Conservation (phyloP, 2,797 vertebrate genomes). For the Sebastes melanostomus region DNA sequence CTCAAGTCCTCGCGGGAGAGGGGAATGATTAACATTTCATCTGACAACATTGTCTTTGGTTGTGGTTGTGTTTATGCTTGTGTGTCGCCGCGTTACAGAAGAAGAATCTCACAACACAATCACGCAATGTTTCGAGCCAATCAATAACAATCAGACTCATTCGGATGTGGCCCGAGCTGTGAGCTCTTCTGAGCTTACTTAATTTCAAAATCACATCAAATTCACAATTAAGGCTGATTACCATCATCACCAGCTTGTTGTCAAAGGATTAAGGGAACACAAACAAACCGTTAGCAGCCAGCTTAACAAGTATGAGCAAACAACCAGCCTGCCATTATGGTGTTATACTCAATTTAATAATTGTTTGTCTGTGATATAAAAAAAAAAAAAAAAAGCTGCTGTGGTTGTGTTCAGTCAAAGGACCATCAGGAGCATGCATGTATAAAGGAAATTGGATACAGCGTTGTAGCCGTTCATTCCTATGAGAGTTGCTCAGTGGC, state of each 20-base stretch:
- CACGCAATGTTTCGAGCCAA: constrained; percentile 36
- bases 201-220: constrained; percentile 61
- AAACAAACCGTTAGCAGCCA: constrained; percentile 52
- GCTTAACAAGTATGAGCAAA: constrained; percentile 62
- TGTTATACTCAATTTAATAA: constrained; percentile 50
- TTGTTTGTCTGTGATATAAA: constrained; percentile 30
- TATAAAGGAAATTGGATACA: too few species aligned
- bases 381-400: constrained; percentile 4
- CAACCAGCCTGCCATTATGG: constrained; percentile 43
- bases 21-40: constrained; percentile 51
- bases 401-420: constrained; percentile 4
- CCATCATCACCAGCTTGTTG: constrained; percentile 47
- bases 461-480: too few species aligned
- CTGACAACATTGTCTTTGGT: constrained; percentile 48
- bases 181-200: constrained; percentile 8
- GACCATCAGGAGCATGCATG: constrained; percentile 9
- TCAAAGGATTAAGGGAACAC: constrained; percentile 51
- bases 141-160: constrained; percentile 62
- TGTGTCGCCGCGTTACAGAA: not conserved
- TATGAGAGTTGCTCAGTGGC: too few species aligned
- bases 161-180: constrained; percentile 26
- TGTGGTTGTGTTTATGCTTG: not conserved
- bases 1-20: constrained; percentile 4
- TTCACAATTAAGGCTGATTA: constrained; percentile 63
- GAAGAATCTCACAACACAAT: constrained; percentile 36